Conservation (phyloP, 2,113 vertebrate genomes). For the Prionailurus viverrinus region DNA sequence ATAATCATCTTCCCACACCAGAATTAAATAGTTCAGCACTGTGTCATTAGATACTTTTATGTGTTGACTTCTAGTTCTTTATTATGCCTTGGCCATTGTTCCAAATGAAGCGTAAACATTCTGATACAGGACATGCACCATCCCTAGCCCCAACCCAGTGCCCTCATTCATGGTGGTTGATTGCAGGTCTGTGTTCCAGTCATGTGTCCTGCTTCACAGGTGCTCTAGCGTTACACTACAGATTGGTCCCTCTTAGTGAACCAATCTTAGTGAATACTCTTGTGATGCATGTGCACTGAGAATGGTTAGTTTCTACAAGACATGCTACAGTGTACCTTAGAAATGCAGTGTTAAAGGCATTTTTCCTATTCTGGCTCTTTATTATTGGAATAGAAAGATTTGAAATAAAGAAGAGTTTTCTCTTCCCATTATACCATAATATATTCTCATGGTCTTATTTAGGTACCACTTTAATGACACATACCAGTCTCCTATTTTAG, state of each 20-base stretch:
- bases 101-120: background rate
- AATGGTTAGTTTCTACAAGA: background rate
- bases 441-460: background rate
- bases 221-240: rapidly evolving
- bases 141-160: background rate
- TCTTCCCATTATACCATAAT: background rate
- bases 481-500: background rate
- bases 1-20: background rate
- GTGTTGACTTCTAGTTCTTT: background rate
- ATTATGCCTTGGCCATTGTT: background rate
- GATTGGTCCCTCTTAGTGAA: background rate
- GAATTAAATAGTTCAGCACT: background rate
- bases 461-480: background rate
- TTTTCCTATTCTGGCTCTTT: background rate
- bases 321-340: background rate
- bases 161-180: background rate
- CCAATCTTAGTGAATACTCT: background rate
- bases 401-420: background rate
- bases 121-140: rapidly evolving
- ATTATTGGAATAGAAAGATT: background rate
- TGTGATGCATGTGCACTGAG: background rate
- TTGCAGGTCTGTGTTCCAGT: rapidly evolving
- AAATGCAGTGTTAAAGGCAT: background rate
- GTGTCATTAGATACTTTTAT: background rate
- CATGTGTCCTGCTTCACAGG: background rate